A percentile compares a stretch with the other conserved stretches of the same genome.
Evolutionary conservation across 2,113 vertebrate species (phyloP).

Genomic region (Gymnarchus niloticus): DNA sequence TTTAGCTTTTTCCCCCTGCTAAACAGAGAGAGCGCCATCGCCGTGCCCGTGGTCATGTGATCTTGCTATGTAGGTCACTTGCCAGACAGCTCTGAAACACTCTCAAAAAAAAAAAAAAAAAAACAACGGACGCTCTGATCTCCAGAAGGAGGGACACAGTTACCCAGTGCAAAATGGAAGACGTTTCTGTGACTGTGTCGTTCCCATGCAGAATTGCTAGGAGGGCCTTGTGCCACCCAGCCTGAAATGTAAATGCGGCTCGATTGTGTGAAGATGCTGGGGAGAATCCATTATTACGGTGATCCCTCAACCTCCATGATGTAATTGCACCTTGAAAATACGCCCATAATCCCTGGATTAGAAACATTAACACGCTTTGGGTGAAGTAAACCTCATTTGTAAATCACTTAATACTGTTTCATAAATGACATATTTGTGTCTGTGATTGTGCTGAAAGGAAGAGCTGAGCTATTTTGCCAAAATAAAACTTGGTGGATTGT

Average conservation of each 20-base stretch:
- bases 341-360: slow-evolving; percentile 50
- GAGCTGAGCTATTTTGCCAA: not conserved
- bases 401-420: slow-evolving; percentile 41
- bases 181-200: not conserved
- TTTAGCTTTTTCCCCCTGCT: not conserved
- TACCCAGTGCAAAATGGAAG: not conserved
- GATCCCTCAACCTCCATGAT: slow-evolving; percentile 42
- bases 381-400: slow-evolving; percentile 48
- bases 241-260: slow-evolving; percentile 40
- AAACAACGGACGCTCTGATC: not conserved
- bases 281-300: slow-evolving; percentile 43
- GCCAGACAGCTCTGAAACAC: slow-evolving; percentile 30
- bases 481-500: slow-evolving; percentile 10
- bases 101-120: not conserved
- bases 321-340: slow-evolving; percentile 52
- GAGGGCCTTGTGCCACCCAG: slow-evolving; percentile 29
- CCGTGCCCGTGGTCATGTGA: slow-evolving; percentile 13
- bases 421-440: slow-evolving; percentile 30
- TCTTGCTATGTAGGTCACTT: slow-evolving; percentile 50
- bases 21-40: not conserved
- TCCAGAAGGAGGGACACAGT: not conserved
- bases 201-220: not conserved
- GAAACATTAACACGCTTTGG: slow-evolving; percentile 49
- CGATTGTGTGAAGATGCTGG: slow-evolving; percentile 38
- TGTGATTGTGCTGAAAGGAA: slow-evolving; percentile 12